Evolutionary conservation across 1,140 invertebrate genomes (phyloP).

Genomic region (Drusus annulatus): DNA sequence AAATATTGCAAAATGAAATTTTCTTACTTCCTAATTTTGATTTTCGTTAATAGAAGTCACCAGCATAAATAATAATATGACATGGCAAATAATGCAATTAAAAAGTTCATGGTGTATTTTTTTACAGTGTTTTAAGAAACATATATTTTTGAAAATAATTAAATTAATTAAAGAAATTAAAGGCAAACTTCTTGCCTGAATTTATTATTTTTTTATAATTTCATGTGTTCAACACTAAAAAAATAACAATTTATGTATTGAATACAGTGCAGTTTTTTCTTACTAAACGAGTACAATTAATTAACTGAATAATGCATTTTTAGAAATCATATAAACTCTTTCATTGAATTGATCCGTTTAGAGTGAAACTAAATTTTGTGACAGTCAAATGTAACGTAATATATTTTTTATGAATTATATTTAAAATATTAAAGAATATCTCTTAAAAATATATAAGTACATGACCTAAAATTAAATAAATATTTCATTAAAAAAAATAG

Average conservation of each 20-base stretch:
- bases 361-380: conserved; percentile 9
- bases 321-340: neutral
- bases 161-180: neutral
- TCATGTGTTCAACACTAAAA: conserved; percentile 1
- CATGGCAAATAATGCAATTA: no score
- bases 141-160: neutral
- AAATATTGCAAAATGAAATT: no score
- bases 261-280: conserved; percentile 20
- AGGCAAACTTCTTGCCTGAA: neutral
- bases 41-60: conserved; percentile 4
- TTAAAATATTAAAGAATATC: conserved; percentile 2
- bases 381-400: no score
- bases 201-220: neutral
- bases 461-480: conserved; percentile 36
- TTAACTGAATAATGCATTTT: no score
- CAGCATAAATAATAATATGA: neutral
- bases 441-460: conserved; percentile 40
- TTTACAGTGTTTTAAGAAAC: neutral
- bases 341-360: neutral
- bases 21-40: neutral
- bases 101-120: neutral
- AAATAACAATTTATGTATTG: neutral
- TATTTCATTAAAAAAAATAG: conserved; percentile 15
- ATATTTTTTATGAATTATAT: conserved; percentile 6
- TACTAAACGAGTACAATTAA: neutral